Percentiles rank a stretch among this genome's conserved stretches.
Conservation (phyloP, 2,888 invertebrate species). For the Eilema depressum region DNA sequence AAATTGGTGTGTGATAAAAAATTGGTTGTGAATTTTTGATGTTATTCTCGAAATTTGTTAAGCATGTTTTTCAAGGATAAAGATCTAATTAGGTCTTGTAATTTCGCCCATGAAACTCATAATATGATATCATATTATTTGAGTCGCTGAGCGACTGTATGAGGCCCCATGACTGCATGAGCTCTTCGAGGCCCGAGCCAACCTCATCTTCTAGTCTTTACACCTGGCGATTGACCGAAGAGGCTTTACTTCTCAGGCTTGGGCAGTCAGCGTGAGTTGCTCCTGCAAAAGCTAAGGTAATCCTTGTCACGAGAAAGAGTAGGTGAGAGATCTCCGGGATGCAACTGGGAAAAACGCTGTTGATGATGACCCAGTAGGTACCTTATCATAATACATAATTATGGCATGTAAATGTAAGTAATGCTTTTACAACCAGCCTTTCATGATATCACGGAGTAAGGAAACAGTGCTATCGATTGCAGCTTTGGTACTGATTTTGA, state of each 20-base stretch:
- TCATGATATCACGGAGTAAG: too few relatives aligned
- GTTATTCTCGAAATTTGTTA: neutral
- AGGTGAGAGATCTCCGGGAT: too few relatives aligned
- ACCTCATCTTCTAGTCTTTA: too few relatives aligned
- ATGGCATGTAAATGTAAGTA: too few relatives aligned
- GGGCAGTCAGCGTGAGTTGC: neutral
- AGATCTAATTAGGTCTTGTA: neutral
- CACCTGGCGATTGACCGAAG: too few relatives aligned
- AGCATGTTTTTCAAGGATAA: neutral
- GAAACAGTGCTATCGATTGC: too few relatives aligned
- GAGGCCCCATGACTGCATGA: too few relatives aligned
- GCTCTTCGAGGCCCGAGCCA: neutral
- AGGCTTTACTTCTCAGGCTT: neutral
- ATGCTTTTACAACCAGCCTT: too few relatives aligned
- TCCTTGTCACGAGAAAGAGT: too few relatives aligned
- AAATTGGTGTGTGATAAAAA: conserved; percentile 13
- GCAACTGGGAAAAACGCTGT: too few relatives aligned
- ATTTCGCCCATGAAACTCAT: neutral
- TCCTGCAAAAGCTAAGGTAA: neutral
- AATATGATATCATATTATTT: neutral
- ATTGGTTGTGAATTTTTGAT: neutral
- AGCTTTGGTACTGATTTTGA: neutral
- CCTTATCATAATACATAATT: too few relatives aligned
- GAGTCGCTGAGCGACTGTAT: neutral
- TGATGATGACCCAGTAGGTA: too few relatives aligned